Evolutionary conservation across 2,113 vertebrate species (phyloP).

Genomic region (Protomyctophum bolini): DNA sequence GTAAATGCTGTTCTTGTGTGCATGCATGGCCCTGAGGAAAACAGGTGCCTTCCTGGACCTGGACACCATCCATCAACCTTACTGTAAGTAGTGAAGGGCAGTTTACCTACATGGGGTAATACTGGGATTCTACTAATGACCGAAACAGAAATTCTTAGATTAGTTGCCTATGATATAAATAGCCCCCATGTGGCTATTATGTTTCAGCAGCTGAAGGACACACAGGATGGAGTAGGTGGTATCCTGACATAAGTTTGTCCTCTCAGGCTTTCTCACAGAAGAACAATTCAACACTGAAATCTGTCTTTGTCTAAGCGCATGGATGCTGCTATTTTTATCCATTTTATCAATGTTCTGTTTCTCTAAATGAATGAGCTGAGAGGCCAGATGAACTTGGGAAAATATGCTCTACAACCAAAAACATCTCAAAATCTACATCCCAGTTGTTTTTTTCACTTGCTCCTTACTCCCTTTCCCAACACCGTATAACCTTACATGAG

Average conservation of each 20-base stretch:
- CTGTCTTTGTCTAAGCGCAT: too few relatives aligned
- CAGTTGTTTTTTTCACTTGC: not conserved
- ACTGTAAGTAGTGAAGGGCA: not conserved
- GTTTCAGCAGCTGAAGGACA: not conserved
- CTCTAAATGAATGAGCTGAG: conserved; percentile 35
- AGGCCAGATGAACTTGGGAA: conserved; percentile 16
- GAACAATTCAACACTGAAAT: too few relatives aligned
- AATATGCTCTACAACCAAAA: conserved; percentile 19
- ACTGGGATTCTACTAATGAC: not conserved
- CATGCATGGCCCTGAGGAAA: too few relatives aligned
- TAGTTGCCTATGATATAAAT: not conserved
- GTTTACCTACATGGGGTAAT: not conserved
- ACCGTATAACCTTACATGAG: conserved; percentile 46
- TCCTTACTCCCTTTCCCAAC: not conserved
- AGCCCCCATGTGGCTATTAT: not conserved
- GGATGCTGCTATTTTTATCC: too few relatives aligned
- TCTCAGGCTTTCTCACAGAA: too few relatives aligned
- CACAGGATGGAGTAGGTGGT: too few relatives aligned
- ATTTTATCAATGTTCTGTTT: too few relatives aligned
- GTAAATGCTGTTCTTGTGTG: not conserved
- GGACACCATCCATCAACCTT: not conserved
- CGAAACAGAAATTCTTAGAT: conserved; percentile 14
- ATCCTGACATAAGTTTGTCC: too few relatives aligned
- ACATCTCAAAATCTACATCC: not conserved
- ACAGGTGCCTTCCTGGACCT: not conserved